Percentiles rank a stretch among this genome's conserved stretches.
phyloP scores from a whole-genome alignment of 2,888 invertebrate species.

The Mythimna pallens region DNA sequence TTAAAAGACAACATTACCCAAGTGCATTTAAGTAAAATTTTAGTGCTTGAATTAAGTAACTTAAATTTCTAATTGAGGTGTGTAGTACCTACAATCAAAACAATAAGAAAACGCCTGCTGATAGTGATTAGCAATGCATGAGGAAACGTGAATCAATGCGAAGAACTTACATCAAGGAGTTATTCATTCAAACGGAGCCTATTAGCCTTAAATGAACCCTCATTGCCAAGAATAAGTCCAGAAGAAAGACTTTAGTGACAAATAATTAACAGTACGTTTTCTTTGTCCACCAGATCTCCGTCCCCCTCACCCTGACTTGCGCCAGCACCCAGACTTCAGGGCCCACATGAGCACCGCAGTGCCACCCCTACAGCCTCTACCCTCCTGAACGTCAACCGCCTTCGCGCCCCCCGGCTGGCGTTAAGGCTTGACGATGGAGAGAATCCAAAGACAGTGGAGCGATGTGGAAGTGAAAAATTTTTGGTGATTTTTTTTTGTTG shows the following conservation, averaged over 20 bases:
- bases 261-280: neutral
- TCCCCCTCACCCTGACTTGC: constrained; percentile 80
- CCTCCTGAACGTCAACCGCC: constrained; percentile 88
- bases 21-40: no score
- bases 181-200: no score
- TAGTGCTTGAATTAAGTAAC: no score
- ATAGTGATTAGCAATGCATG: neutral
- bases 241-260: neutral
- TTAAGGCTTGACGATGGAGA: constrained; percentile 76
- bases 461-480: constrained; percentile 43
- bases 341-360: constrained; percentile 78
- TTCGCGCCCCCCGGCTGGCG: constrained; percentile 87
- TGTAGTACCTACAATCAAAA: no score
- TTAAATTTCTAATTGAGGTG: no score
- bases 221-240: no score
- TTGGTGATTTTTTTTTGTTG: constrained; percentile 22
- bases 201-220: neutral
- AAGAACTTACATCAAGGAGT: neutral
- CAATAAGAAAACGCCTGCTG: neutral
- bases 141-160: neutral
- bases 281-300: constrained; percentile 76
- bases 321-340: constrained; percentile 84
- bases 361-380: constrained; percentile 83
- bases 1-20: no score
- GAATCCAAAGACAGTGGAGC: constrained; percentile 51